phyloP scores from a whole-genome alignment of 2,888 invertebrate genomes.

The Flexamia atlantica region DNA sequence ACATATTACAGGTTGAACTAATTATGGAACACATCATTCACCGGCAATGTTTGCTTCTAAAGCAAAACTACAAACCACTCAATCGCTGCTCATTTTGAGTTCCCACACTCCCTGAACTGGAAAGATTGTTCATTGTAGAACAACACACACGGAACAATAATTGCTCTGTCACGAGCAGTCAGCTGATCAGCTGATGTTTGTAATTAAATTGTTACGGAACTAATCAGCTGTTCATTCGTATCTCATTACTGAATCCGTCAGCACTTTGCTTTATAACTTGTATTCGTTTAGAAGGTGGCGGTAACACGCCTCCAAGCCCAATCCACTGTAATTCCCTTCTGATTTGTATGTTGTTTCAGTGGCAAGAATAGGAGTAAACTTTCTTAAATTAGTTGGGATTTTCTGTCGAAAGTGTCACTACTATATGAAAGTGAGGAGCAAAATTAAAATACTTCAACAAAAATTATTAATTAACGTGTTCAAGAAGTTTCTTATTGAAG shows the following conservation, averaged over 20 bases:
- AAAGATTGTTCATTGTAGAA: constrained; percentile 27
- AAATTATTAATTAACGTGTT: no score
- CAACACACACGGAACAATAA: constrained; percentile 21
- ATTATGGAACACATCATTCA: neutral
- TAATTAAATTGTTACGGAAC: constrained; percentile 49
- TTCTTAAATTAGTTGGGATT: no score
- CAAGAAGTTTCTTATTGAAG: no score
- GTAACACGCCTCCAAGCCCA: neutral
- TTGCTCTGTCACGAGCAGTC: constrained; percentile 41
- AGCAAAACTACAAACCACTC: neutral
- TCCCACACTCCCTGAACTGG: constrained; percentile 65
- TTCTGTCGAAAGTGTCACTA: no score
- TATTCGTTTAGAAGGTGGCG: neutral
- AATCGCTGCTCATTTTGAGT: constrained; percentile 15
- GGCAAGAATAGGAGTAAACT: no score
- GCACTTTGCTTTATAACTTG: constrained; percentile 45
- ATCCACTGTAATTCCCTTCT: neutral
- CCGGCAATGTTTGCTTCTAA: neutral
- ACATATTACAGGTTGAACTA: no score
- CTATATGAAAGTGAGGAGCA: no score
- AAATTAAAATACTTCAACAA: no score
- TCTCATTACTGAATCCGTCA: constrained; percentile 51
- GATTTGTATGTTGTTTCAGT: neutral
- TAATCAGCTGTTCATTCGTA: constrained; percentile 42
- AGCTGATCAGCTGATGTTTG: constrained; percentile 45